phyloP scores from a whole-genome alignment of 2,113 vertebrate genomes.

The Chionodraco myersi region DNA sequence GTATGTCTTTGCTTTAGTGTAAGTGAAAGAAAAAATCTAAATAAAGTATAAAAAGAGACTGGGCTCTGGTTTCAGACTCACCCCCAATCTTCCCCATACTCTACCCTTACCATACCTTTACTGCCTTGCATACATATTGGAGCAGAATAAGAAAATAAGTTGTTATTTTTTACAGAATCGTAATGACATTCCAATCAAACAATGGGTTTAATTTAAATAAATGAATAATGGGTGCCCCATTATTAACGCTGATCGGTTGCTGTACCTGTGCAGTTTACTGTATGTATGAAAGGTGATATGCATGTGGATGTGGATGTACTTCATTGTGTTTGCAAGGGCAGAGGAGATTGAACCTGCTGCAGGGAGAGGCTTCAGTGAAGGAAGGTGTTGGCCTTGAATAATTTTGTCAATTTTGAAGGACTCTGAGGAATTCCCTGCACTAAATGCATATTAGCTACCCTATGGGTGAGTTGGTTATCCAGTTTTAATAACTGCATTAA shows the following conservation, averaged over 20 bases:
- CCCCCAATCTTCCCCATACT: too few species aligned
- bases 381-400: conserved; percentile 1
- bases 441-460: conserved; percentile 20
- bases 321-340: background rate
- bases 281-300: background rate
- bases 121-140: background rate
- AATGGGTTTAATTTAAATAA: background rate
- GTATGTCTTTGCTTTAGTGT: too few species aligned
- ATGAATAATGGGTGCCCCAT: background rate
- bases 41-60: too few species aligned
- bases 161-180: background rate
- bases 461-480: background rate
- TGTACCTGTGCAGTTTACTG: too few species aligned
- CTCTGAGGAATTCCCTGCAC: background rate
- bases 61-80: too few species aligned
- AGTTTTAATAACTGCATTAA: conserved; percentile 25
- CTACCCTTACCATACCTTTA: too few species aligned
- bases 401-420: background rate
- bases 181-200: background rate
- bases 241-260: background rate
- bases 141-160: background rate
- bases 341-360: background rate
- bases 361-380: background rate
- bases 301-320: conserved; percentile 2
- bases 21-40: too few species aligned